These are phyloP conservation scores for Plebejus melissa DNA, from an alignment of 2,888 invertebrate species.

Conservation along the genomic window DNA sequence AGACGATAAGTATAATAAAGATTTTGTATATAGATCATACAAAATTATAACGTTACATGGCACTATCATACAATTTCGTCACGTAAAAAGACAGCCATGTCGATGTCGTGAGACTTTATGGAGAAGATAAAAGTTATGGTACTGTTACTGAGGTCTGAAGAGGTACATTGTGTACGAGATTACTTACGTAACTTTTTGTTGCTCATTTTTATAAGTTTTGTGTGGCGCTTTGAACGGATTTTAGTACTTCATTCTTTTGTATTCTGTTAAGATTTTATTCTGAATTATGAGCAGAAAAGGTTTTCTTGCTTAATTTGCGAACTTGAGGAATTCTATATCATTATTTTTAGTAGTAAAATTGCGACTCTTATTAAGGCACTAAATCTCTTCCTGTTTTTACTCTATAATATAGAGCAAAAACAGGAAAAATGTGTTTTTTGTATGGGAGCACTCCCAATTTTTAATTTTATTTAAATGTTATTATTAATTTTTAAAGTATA, in stretches of 20 bases:
- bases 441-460: too few species aligned
- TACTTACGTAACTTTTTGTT: constrained; percentile 8
- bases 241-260: not conserved
- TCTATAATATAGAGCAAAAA: too few species aligned
- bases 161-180: constrained; percentile 7
- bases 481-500: too few species aligned
- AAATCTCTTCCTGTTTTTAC: too few species aligned
- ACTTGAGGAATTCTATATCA: too few species aligned
- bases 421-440: too few species aligned
- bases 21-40: not conserved
- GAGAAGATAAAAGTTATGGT: constrained; percentile 21
- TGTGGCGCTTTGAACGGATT: not conserved
- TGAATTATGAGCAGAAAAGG: too few species aligned
- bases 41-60: constrained; percentile 8
- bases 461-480: too few species aligned
- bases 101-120: constrained; percentile 19
- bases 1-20: not conserved
- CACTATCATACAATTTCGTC: constrained; percentile 4
- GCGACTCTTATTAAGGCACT: too few species aligned
- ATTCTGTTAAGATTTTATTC: not conserved
- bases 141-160: not conserved
- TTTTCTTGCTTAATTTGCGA: too few species aligned
- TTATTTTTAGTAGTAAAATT: too few species aligned
- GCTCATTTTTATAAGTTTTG: not conserved
- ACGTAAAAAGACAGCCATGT: constrained; percentile 16